phyloP scores from a whole-genome alignment of 2,113 vertebrate species.

The Hemichromis elongatus region DNA sequence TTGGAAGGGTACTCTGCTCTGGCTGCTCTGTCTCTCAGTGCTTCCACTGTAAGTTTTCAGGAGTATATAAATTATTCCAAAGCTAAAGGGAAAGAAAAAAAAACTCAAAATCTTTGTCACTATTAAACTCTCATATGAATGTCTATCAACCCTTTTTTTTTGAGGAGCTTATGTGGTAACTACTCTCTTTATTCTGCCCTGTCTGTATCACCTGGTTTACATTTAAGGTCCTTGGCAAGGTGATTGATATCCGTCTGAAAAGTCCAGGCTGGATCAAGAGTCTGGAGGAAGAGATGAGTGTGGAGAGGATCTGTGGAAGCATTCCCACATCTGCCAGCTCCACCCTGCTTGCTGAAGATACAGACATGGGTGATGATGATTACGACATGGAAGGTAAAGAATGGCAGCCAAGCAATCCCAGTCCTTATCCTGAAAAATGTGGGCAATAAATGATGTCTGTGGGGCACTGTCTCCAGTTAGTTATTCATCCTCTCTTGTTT shows the following conservation, averaged over 20 bases:
- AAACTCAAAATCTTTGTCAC: neutral
- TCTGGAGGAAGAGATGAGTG: slow-evolving; percentile 94
- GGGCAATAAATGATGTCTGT: neutral
- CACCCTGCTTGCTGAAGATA: slow-evolving; percentile 92
- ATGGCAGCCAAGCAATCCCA: neutral
- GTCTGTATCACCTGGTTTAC: neutral
- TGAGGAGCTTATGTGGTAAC: accelerated
- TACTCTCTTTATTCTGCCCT: neutral
- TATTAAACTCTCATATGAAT: neutral
- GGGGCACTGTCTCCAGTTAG: neutral
- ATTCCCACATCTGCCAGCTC: slow-evolving; percentile 91
- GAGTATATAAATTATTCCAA: neutral
- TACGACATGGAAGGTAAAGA: slow-evolving; percentile 94
- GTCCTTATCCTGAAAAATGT: neutral
- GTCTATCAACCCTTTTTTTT: neutral
- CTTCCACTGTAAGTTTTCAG: slow-evolving; percentile 81
- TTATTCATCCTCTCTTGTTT: neutral
- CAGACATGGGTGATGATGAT: slow-evolving; percentile 86
- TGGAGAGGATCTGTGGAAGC: slow-evolving; percentile 84
- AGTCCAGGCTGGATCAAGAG: slow-evolving; percentile 91
- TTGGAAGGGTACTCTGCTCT: slow-evolving; percentile 94
- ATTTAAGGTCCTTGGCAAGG: slow-evolving; percentile 81
- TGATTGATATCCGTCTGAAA: slow-evolving; percentile 86
- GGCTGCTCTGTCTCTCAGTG: slow-evolving; percentile 82
- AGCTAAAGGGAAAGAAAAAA: neutral